A percentile compares a stretch with the other conserved stretches of the same genome.
Evolutionary conservation across 2,888 invertebrate species (phyloP).

Genomic region (Empis livida): DNA sequence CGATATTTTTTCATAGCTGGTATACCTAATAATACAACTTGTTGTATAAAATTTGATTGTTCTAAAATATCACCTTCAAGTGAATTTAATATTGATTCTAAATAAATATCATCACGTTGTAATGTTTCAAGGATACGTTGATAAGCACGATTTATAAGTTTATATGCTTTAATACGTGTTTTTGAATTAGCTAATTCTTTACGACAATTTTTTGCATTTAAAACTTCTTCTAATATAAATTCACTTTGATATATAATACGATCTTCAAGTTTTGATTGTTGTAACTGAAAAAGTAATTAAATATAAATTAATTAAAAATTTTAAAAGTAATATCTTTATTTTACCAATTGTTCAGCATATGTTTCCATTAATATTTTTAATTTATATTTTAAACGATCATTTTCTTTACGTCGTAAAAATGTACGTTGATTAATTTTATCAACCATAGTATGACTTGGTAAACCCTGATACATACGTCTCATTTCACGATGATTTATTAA

Average conservation of each 20-base stretch:
- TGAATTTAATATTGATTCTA: slow-evolving; percentile 30
- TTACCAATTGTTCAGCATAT: slow-evolving; percentile 24
- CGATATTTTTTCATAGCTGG: slow-evolving; percentile 22
- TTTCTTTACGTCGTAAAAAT: slow-evolving; percentile 31
- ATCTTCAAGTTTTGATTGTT: slow-evolving; percentile 24
- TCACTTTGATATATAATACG: slow-evolving; percentile 29
- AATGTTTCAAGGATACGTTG: slow-evolving; percentile 27
- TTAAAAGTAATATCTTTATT: slow-evolving; percentile 1
- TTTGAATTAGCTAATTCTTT: slow-evolving; percentile 30
- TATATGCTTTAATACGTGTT: slow-evolving; percentile 28
- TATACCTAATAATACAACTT: slow-evolving; percentile 28
- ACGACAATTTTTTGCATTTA: slow-evolving; percentile 20
- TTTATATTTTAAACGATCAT: slow-evolving; percentile 25
- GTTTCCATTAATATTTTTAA: slow-evolving; percentile 19
- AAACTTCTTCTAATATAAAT: slow-evolving; percentile 25
- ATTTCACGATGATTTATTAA: slow-evolving; percentile 28
- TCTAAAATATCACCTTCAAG: slow-evolving; percentile 30
- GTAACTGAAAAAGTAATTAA: slow-evolving; percentile 18
- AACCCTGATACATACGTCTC: slow-evolving; percentile 28
- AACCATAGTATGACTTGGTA: slow-evolving; percentile 27
- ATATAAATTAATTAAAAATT: background rate
- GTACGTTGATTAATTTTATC: slow-evolving; percentile 33
- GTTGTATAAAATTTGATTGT: slow-evolving; percentile 28
- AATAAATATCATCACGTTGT: slow-evolving; percentile 29
- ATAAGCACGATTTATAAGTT: slow-evolving; percentile 28